Conservation (phyloP, 2,888 invertebrate genomes). For the Macrophya alboannulata region DNA sequence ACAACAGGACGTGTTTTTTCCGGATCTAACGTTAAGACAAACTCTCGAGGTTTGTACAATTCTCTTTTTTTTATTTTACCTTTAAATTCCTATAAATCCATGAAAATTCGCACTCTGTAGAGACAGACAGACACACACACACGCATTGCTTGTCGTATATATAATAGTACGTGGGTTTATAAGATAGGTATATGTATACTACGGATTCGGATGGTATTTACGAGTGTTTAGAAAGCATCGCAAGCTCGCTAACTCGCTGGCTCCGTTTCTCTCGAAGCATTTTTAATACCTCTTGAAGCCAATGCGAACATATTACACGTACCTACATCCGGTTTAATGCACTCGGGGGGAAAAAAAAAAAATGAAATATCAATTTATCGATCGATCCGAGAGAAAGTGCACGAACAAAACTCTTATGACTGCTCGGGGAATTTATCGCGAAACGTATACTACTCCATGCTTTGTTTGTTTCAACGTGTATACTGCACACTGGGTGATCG, state of each 20-base stretch:
- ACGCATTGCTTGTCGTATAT: background rate
- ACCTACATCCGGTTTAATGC: constrained; percentile 41
- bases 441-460: background rate
- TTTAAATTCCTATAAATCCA: background rate
- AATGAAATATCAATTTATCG: constrained; percentile 42
- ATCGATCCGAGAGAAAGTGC: constrained; percentile 46
- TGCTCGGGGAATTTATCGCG: background rate
- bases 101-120: background rate
- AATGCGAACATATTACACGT: background rate
- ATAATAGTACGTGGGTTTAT: background rate
- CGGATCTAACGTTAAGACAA: constrained; percentile 89
- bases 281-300: background rate
- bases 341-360: constrained; percentile 24
- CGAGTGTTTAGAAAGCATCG: constrained; percentile 11
- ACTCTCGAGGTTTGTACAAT: constrained; percentile 85
- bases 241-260: background rate
- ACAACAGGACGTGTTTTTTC: constrained; percentile 92
- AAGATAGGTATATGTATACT: background rate
- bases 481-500: constrained; percentile 25
- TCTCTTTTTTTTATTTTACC: background rate
- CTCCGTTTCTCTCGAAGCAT: background rate
- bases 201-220: too few relatives aligned
- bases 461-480: background rate
- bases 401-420: constrained; percentile 38
- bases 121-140: too few relatives aligned